A percentile compares a stretch with the other conserved stretches of the same genome.
Evolutionary conservation across 2,113 vertebrate species (phyloP).

Genomic region (Acrocephalus arundinaceus): DNA sequence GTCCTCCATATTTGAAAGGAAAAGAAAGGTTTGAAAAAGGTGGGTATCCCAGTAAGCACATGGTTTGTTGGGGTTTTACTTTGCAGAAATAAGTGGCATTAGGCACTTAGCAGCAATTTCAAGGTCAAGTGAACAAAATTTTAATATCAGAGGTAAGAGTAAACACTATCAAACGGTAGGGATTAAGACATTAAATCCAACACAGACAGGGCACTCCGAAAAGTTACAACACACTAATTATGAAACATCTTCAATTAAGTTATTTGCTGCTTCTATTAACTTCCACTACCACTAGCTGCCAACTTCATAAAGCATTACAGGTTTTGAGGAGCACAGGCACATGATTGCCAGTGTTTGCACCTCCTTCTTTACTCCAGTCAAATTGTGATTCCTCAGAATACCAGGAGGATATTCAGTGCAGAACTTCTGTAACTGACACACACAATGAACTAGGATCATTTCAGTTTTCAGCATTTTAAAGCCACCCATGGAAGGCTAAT

Average conservation of each 20-base stretch:
- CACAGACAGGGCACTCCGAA: slow-evolving; percentile 3
- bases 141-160: background rate
- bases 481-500: background rate
- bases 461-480: background rate
- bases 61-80: background rate
- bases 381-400: background rate
- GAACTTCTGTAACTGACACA: background rate
- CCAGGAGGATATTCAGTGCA: background rate
- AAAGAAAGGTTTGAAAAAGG: background rate
- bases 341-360: background rate
- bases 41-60: background rate
- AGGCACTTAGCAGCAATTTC: background rate
- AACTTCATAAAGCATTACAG: slow-evolving; percentile 17
- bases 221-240: slow-evolving; percentile 61
- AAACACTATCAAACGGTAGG: slow-evolving; percentile 42
- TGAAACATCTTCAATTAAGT: slow-evolving; percentile 64
- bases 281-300: slow-evolving; percentile 50
- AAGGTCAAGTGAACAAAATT: background rate
- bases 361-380: background rate
- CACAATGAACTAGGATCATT: accelerated
- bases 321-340: background rate
- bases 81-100: background rate
- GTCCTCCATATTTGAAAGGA: background rate
- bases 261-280: slow-evolving; percentile 60
- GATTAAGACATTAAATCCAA: slow-evolving; percentile 54